Evolutionary conservation across 2,797 vertebrate species (phyloP).

Genomic region (Anolis apletophallus): DNA sequence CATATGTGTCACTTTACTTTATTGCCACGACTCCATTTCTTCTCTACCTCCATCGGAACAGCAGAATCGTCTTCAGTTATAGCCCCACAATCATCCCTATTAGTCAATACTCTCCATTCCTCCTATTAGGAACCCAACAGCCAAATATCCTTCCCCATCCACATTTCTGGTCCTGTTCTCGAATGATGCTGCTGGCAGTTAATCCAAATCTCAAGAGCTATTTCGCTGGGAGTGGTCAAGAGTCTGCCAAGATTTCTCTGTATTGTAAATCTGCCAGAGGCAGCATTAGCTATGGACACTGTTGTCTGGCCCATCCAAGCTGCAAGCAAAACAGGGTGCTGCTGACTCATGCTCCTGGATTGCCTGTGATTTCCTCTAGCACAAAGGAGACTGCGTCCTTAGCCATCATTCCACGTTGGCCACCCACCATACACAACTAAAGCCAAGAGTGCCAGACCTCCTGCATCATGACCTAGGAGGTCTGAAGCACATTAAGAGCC

Average conservation of each 20-base stretch:
- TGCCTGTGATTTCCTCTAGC: slow-evolving; percentile 25
- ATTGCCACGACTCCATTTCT: neutral
- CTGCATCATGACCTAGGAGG: neutral
- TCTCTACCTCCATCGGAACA: neutral
- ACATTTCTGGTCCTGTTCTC: neutral
- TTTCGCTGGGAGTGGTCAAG: slow-evolving; percentile 10
- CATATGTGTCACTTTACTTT: neutral
- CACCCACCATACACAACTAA: neutral
- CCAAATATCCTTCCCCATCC: neutral
- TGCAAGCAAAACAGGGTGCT: slow-evolving; percentile 37
- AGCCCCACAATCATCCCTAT: neutral
- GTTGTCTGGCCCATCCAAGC: slow-evolving; percentile 17
- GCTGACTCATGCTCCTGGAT: slow-evolving; percentile 37
- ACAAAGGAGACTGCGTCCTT: slow-evolving; percentile 10
- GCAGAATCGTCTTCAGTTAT: neutral
- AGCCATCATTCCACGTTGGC: neutral
- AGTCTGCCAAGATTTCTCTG: slow-evolving; percentile 16
- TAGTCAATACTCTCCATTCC: neutral
- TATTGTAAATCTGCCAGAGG: slow-evolving; percentile 28
- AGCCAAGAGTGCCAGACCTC: slow-evolving; percentile 18
- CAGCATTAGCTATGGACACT: slow-evolving; percentile 25
- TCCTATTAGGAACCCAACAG: neutral
- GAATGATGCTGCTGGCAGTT: neutral
- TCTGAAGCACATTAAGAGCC: neutral
- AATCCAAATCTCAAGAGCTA: neutral